Base-by-base conservation (phyloP, 2,888 invertebrate genomes). In the Brachyopa scutellaris region DNA sequence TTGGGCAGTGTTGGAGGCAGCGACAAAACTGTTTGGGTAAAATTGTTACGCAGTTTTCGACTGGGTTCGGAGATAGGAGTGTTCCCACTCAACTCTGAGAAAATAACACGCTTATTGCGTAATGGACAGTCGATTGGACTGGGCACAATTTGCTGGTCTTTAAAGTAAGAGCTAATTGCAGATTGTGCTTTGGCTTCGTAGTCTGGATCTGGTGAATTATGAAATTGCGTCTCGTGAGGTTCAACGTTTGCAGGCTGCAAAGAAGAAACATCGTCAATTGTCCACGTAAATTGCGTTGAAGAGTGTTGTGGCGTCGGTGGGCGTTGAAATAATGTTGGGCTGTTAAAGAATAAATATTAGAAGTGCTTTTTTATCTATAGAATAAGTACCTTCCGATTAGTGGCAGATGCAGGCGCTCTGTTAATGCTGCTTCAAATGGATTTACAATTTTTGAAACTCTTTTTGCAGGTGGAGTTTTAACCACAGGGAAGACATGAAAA, bases 241-340 rank as follows among this genome's bases (percentile, higher is more conserved):
- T 90, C 93, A 61, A 94, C 93, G 85, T 93, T 92, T 0, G 92
- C 94, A 7, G 94, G 94, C 77, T 92, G 91, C 6, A 94, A 88
- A 29, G 89, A 90, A 1, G 94, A 93, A n/a, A 94, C 91, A 84
- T 94, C 93, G 33, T 94, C 94, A 47, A 94, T 93, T n/a, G 92
- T 93, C 94, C 94, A 94, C 69, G 91, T 90, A 86, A 94, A 94
- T 69, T 91, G 91, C n/a, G 90, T 88, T n/a, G 89, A 89, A 4
- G 87, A 87, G 13, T 88, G 78, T 72, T 90, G 89, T 0, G 90
- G 90, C 1, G 90, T 88, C 1, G 85, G 85, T 0, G 90, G 86
- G 0, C 87, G 87, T 70, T 90, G 88, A 82, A 91, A 90, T 2
- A 91, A 83, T 1, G 90, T 90, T 1, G 90, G 90, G 69, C 90